A percentile compares a stretch with the other conserved stretches of the same genome.
These are phyloP conservation scores for Strigamia transsilvanica DNA, from an alignment of 2,888 invertebrate genomes.

Conservation along the genomic window DNA sequence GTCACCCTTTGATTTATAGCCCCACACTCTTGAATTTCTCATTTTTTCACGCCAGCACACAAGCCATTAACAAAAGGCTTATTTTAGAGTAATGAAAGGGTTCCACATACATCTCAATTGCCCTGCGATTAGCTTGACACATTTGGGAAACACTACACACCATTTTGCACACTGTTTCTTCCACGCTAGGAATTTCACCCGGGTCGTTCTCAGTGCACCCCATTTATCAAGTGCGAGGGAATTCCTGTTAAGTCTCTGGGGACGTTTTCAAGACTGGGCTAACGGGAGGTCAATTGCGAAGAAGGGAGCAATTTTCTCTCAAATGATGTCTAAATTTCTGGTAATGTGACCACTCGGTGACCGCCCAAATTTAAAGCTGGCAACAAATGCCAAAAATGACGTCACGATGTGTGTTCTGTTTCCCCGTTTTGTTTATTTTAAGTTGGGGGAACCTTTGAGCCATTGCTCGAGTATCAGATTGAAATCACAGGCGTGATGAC, in stretches of 20 bases:
- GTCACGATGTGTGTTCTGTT: background rate
- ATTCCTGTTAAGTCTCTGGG: background rate
- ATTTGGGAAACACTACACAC: background rate
- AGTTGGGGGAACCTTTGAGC: background rate
- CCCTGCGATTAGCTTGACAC: background rate
- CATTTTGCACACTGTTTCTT: background rate
- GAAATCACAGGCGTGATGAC: slow-evolving; percentile 14
- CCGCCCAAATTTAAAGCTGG: background rate
- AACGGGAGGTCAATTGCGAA: background rate
- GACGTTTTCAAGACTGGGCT: background rate
- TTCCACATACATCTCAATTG: background rate
- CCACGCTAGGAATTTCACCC: background rate
- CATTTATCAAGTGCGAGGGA: slow-evolving; percentile 1
- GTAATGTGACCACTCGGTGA: background rate
- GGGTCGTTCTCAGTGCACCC: background rate
- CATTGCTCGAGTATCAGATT: slow-evolving; percentile 4
- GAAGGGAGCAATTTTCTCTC: background rate
- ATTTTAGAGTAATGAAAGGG: background rate
- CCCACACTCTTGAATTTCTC: too few species aligned
- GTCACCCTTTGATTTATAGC: too few species aligned
- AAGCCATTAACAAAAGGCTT: too few species aligned
- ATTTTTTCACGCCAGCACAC: too few species aligned
- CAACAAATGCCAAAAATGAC: background rate
- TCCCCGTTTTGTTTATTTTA: slow-evolving; percentile 15
- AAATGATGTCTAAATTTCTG: background rate